Percentiles rank a stretch among this genome's conserved stretches.
These are phyloP conservation scores for Macrotus californicus DNA, from an alignment of 2,113 vertebrate species.

Conservation along the genomic window DNA sequence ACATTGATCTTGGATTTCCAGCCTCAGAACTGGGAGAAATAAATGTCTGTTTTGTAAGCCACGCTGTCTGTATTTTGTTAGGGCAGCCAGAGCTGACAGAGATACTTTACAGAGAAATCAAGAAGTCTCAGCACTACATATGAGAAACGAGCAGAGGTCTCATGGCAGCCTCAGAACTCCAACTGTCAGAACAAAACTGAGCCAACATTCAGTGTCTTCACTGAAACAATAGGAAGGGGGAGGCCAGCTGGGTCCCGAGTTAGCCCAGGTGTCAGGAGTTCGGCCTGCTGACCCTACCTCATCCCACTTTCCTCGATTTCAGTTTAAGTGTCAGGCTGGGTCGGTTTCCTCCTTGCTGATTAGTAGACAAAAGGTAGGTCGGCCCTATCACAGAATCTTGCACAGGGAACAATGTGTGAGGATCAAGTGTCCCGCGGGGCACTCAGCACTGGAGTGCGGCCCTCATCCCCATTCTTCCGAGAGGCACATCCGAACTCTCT, in stretches of 20 bases:
- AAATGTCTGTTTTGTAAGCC: not conserved
- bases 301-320: not conserved
- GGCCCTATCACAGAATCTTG: not conserved
- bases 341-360: not conserved
- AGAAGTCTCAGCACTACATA: accelerated
- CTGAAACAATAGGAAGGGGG: not conserved
- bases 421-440: not conserved
- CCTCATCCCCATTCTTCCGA: no score
- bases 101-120: not conserved
- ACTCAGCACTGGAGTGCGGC: accelerated
- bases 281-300: not conserved
- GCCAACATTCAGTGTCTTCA: not conserved
- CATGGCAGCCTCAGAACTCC: not conserved
- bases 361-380: not conserved
- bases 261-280: no score
- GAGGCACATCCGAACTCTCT: not conserved
- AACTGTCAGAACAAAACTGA: not conserved
- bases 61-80: not conserved
- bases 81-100: not conserved
- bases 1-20: not conserved
- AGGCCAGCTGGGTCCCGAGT: not conserved
- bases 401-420: not conserved
- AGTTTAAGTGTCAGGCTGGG: no score
- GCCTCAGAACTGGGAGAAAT: not conserved
- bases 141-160: not conserved